A percentile compares a stretch with the other conserved stretches of the same genome.
Evolutionary conservation across 1,140 invertebrate species (phyloP).

Genomic region (Polypedilum pembai): DNA sequence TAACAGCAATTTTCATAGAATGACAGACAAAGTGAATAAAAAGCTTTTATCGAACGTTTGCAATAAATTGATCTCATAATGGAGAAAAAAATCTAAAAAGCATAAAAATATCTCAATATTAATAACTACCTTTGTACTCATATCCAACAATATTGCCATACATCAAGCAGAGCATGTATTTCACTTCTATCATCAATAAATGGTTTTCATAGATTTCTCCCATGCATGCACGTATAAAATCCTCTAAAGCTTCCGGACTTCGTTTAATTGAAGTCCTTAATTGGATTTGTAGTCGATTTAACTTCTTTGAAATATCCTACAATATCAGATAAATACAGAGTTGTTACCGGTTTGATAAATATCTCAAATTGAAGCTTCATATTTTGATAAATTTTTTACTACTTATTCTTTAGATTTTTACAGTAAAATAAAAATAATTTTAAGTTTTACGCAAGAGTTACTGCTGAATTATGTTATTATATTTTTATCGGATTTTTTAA

Average conservation of each 20-base stretch:
- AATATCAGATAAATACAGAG: neutral
- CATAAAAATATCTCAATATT: neutral
- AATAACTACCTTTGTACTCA: neutral
- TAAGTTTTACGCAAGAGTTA: neutral
- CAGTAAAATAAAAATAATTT: neutral
- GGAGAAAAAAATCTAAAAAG: neutral
- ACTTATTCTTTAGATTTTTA: neutral
- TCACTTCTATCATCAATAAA: slow-evolving; percentile 2
- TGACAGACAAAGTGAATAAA: too few species aligned
- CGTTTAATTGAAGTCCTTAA: neutral
- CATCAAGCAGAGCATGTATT: slow-evolving; percentile 24
- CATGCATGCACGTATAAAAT: neutral
- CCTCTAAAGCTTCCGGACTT: neutral
- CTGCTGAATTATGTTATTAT: neutral
- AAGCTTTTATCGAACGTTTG: too few species aligned
- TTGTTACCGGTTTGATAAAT: neutral
- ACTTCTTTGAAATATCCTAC: neutral
- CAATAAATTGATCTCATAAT: too few species aligned
- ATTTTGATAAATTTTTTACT: neutral
- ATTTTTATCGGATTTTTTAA: neutral
- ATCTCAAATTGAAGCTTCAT: neutral
- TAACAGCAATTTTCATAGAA: too few species aligned
- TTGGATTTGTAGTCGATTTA: slow-evolving; percentile 10
- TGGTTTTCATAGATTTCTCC: neutral
- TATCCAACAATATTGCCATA: neutral